phyloP scores from a whole-genome alignment of 2,888 invertebrate genomes.

The Lithophane socia region DNA sequence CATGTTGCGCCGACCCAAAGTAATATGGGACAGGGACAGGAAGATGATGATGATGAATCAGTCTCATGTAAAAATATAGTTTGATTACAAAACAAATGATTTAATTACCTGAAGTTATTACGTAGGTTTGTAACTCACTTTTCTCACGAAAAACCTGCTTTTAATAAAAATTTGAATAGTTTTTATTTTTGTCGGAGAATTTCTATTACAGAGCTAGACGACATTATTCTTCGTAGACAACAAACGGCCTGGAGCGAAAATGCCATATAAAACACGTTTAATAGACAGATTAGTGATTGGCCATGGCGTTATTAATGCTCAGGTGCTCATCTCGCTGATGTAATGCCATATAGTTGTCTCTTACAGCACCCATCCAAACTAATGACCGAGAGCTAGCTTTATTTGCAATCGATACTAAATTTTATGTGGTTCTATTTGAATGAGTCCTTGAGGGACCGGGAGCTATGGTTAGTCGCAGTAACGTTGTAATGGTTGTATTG shows the following conservation, averaged over 20 bases:
- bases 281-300: conserved; percentile 45
- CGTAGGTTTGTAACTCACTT: not conserved
- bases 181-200: conserved; percentile 6
- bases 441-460: not conserved
- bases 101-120: not conserved
- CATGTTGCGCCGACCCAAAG: too few species aligned
- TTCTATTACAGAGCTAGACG: conserved; percentile 19
- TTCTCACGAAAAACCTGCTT: conserved; percentile 1
- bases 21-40: too few species aligned
- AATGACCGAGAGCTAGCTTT: conserved; percentile 31
- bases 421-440: conserved; percentile 24
- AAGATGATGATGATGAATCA: not conserved
- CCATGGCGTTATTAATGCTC: conserved; percentile 31
- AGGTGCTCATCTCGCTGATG: conserved; percentile 19
- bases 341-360: conserved; percentile 44
- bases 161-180: not conserved
- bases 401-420: conserved; percentile 26
- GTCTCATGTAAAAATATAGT: not conserved
- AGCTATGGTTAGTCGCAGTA: not conserved
- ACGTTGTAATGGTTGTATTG: conserved; percentile 1
- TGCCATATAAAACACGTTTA: conserved; percentile 51
- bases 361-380: conserved; percentile 10
- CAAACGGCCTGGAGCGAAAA: conserved; percentile 36
- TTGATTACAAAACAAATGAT: not conserved
- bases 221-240: conserved; percentile 1